Evolutionary conservation across 2,888 invertebrate genomes (phyloP), one percentile per base, ranked within the genome.

Genomic region (Adelphocoris suturalis): DNA sequence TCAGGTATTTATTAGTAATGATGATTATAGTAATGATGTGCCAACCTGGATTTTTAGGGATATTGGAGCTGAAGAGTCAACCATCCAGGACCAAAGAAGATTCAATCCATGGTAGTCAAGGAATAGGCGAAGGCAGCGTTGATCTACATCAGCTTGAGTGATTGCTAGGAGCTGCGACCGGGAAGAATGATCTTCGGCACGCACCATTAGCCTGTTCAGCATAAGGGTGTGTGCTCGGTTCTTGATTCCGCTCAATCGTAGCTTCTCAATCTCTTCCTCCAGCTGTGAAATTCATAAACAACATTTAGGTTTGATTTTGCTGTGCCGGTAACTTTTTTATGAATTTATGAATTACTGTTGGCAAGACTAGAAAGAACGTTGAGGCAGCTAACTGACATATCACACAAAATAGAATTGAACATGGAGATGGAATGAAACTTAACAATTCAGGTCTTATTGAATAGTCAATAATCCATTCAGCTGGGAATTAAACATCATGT

Each of bases 31-130:
- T 23, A 2, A 78, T n/a, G 0, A 47, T 52, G 14, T 13, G 13
- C 3, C 89, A 85, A 92, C 92, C 91, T 92, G 91, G 27, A 92
- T 89, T 91, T 91, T 92, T 5, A 92, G 90, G 23, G 89, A 76
- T 27, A 91, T 78, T 19, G 91, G 91, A 47, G 91, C 89, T 3
- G 89, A 80, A 28, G 90, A 91, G 75, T 92, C 92, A 37, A 92
- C 91, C 95, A 99, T 98, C 96, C 99, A 99, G 47, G 97, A 97
- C 94, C 98, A 98, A 90, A 99, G 94, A 89, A 99, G 94, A 9
- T 97, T 94, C 89, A 99, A 94, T 0, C 99, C 99, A 92, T 99
- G 98, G 94, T 99, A 99, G 94, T 98, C 98, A 89, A 98, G 95
- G 94, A 99, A 99, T 91, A 99, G 94, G 19, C 98, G 94, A 13